Percentiles rank a stretch among this genome's conserved stretches.
Conservation (phyloP, 2,113 vertebrate genomes). For the Ptyas mucosa region DNA sequence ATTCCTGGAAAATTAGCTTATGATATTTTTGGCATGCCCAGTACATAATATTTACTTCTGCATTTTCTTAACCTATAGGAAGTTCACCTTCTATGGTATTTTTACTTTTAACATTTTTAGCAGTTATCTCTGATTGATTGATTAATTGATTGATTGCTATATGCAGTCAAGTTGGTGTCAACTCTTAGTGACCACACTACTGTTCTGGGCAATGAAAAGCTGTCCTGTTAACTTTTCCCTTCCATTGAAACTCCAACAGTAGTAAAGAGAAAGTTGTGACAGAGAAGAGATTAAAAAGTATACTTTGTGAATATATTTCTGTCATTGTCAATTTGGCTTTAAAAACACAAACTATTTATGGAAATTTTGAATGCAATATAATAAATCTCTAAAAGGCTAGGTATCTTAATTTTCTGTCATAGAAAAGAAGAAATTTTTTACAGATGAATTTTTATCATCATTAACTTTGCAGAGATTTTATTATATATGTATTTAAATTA, state of each 20-base stretch:
- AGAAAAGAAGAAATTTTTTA: background rate
- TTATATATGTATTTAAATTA: background rate
- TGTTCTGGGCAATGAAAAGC: background rate
- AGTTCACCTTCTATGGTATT: background rate
- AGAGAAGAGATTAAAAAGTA: background rate
- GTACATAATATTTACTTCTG: background rate
- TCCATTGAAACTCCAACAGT: background rate
- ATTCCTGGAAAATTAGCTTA: background rate
- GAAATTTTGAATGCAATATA: background rate
- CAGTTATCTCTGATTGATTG: background rate
- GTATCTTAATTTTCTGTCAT: background rate
- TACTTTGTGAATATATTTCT: background rate
- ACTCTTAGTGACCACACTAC: background rate
- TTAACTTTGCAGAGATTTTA: background rate
- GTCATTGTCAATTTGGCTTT: background rate
- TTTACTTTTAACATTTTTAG: background rate
- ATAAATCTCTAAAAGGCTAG: background rate
- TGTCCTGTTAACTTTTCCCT: background rate
- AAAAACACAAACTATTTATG: background rate
- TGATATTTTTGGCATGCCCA: background rate
- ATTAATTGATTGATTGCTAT: background rate
- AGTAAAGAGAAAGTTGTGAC: background rate
- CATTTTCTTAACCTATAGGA: conserved; percentile 2
- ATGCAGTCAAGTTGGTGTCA: background rate
- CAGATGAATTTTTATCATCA: background rate